Base-by-base conservation (phyloP, 2,888 invertebrate genomes). In the Platypus cylindrus region DNA sequence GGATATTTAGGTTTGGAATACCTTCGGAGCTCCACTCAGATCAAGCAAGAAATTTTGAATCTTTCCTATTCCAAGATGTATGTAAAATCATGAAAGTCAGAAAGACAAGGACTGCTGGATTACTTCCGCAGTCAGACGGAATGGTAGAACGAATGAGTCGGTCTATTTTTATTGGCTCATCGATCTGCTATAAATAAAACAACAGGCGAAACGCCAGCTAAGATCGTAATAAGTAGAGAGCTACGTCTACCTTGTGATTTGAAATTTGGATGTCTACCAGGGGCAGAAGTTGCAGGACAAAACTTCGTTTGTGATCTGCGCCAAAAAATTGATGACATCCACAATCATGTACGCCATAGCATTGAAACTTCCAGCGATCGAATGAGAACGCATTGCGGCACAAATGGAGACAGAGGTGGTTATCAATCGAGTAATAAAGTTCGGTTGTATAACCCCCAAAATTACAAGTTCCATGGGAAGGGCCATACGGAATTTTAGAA, bases 1-100 rank as follows among this genome's bases (percentile, higher is more conserved):
- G n/a, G n/a, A n/a, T n/a, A n/a, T n/a, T n/a, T n/a, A 32, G 43
- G 14, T 46, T 43, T 17, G 48, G 49, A 8, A 27, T 42, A 1
- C 44, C 48, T 3, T 11, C 35, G 12, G 41, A 44, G 9, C 20
- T 40, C 5, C 37, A 43, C 12, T 34, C 37, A 3, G 35, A 40
- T 27, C 41, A 55, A 43, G 53, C 49, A n/a, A 23, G 45, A 15
- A 50, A 51, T 33, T 55, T 50, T 20, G 47, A 52, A 25, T 49
- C 46, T 7, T 33, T 37, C 3, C n/a, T 53, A 3, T 48, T 49
- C 30, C 36, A 46, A 32, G 46, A 49, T 12, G 15, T 47, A 22
- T 37, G 45, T 18, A 18, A 38, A 8, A 18, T 45, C 9, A 17
- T 53, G 11, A 43, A 43, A 3, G 47, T 52, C 3, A 20, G 33